phyloP scores from a whole-genome alignment of 2,888 invertebrate species.

The Tuberolachnus salignus region DNA sequence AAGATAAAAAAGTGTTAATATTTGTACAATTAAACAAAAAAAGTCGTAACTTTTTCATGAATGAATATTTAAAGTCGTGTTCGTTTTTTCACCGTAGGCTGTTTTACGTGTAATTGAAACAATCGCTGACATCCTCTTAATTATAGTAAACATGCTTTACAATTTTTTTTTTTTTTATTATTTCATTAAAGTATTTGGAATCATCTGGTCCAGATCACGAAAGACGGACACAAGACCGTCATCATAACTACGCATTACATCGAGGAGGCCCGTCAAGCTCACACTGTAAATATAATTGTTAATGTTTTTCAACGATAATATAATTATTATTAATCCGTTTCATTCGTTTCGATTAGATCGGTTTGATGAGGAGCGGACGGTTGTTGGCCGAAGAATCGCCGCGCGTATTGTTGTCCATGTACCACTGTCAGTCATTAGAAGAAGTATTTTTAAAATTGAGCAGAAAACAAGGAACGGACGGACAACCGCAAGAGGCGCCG shows the following conservation, averaged over 20 bases:
- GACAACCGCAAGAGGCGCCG: slow-evolving; percentile 52
- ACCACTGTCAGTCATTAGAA: slow-evolving; percentile 83
- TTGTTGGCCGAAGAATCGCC: slow-evolving; percentile 91
- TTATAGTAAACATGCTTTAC: background rate
- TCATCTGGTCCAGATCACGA: slow-evolving; percentile 79
- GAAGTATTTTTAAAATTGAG: slow-evolving; percentile 92
- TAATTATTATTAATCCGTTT: background rate
- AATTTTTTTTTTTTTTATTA: background rate
- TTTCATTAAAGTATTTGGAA: slow-evolving; percentile 79
- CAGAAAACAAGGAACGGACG: slow-evolving; percentile 70
- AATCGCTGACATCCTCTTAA: background rate
- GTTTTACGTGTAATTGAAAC: background rate
- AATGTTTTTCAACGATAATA: background rate
- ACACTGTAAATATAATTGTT: slow-evolving; percentile 71
- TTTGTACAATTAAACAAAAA: too few relatives aligned
- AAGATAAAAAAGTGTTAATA: too few relatives aligned
- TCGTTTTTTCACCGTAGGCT: too few relatives aligned
- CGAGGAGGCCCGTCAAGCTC: slow-evolving; percentile 91
- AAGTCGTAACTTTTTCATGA: too few relatives aligned
- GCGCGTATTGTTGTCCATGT: slow-evolving; percentile 79
- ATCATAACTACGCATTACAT: slow-evolving; percentile 94
- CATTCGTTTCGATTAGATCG: slow-evolving; percentile 70
- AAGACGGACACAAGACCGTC: slow-evolving; percentile 88
- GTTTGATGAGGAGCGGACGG: slow-evolving; percentile 90
- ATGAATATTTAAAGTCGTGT: too few relatives aligned